Evolutionary conservation across 2,113 vertebrate genomes (phyloP).

Genomic region (Prunella fulvescens): DNA sequence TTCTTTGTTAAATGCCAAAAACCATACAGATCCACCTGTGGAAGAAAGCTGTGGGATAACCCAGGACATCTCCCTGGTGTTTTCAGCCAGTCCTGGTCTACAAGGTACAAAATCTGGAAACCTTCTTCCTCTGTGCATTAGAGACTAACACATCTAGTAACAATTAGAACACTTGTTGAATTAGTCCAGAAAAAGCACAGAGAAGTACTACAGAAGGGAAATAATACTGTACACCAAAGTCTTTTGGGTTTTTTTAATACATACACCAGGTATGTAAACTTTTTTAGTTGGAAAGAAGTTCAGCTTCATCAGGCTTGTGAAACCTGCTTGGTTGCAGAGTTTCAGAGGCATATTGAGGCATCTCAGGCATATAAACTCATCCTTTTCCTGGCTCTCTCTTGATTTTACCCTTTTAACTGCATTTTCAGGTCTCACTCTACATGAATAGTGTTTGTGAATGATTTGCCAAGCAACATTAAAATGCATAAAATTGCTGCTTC

Average conservation of each 20-base stretch:
- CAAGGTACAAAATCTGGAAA: background rate
- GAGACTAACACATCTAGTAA: background rate
- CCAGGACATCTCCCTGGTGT: background rate
- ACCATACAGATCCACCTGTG: background rate
- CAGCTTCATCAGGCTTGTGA: background rate
- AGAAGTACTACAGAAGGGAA: background rate
- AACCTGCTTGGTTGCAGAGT: background rate
- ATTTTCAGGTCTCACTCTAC: background rate
- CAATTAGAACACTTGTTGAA: background rate
- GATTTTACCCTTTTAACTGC: background rate
- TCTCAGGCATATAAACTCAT: background rate
- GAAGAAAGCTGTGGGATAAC: background rate
- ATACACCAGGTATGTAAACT: background rate
- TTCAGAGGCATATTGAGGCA: background rate
- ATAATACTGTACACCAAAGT: background rate
- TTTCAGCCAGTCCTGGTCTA: background rate
- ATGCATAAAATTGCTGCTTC: background rate
- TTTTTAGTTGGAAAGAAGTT: background rate
- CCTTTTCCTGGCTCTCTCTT: background rate
- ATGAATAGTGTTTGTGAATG: background rate
- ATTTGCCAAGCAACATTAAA: background rate
- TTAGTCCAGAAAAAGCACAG: background rate
- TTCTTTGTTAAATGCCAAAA: background rate
- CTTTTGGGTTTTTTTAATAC: background rate
- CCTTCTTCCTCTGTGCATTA: background rate